A percentile compares a stretch with the other conserved stretches of the same genome.
phyloP scores from a whole-genome alignment of 2,888 invertebrate genomes.

The Sminthurinus aureus region DNA sequence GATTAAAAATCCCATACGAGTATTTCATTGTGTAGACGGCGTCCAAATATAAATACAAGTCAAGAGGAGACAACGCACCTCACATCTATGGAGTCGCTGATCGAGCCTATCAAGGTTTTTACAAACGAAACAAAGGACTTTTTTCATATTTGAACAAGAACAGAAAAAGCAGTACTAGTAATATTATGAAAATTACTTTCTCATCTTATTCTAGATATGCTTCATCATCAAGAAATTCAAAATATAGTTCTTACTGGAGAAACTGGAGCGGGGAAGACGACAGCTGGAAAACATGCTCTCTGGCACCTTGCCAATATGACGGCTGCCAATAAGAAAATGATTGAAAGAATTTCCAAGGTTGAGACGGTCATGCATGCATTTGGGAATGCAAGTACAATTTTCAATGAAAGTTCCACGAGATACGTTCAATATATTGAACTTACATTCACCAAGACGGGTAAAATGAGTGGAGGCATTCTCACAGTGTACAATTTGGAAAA shows the following conservation, averaged over 20 bases:
- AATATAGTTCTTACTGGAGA: conserved; percentile 89
- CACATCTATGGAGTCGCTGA: too few relatives aligned
- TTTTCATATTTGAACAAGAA: too few relatives aligned
- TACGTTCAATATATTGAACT: conserved; percentile 81
- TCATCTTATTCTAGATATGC: conserved; percentile 73
- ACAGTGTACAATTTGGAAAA: too few relatives aligned
- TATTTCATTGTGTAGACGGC: too few relatives aligned
- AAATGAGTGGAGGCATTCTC: conserved; percentile 69
- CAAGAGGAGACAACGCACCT: too few relatives aligned
- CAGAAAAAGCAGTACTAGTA: too few relatives aligned
- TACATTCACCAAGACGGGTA: conserved; percentile 84
- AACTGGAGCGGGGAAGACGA: conserved; percentile 90
- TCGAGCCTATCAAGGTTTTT: too few relatives aligned
- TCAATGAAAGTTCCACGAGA: conserved; percentile 86
- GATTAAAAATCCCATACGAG: too few relatives aligned
- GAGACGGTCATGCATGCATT: conserved; percentile 78
- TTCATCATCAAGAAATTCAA: conserved; percentile 86
- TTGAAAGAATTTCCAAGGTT: conserved; percentile 71
- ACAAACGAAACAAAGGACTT: too few relatives aligned
- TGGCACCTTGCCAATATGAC: conserved; percentile 84
- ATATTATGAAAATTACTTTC: too few relatives aligned
- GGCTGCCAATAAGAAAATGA: conserved; percentile 64
- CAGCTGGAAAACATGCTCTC: conserved; percentile 79
- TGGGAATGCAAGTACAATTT: conserved; percentile 83
- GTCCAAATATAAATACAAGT: too few relatives aligned